These are phyloP conservation scores for Bufotes viridis DNA, from an alignment of 2,797 vertebrate species.

Conservation along the genomic window DNA sequence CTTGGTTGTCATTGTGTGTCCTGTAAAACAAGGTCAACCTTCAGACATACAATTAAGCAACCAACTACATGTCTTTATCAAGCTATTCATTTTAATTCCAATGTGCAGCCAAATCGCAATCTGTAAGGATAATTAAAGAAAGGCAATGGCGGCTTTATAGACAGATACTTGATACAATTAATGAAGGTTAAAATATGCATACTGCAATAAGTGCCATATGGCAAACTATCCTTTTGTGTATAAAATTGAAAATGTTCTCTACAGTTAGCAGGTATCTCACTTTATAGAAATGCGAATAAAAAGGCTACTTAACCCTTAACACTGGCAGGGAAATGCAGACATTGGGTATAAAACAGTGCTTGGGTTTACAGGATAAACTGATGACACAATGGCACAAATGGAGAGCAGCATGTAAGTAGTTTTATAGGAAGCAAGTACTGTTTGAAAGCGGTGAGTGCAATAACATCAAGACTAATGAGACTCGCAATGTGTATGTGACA, in stretches of 20 bases:
- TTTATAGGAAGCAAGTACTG: constrained; percentile 11
- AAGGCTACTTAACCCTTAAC: constrained; percentile 49
- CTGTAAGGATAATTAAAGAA: constrained; percentile 62
- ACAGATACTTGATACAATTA: constrained; percentile 67
- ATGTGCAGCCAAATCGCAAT: constrained; percentile 56
- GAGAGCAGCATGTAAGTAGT: constrained; percentile 37
- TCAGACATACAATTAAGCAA: constrained; percentile 55
- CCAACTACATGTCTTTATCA: constrained; percentile 53
- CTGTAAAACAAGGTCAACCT: constrained; percentile 52
- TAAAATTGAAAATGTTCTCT: constrained; percentile 64
- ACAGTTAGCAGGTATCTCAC: constrained; percentile 62
- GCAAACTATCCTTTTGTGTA: constrained; percentile 62
- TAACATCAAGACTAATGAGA: constrained; percentile 56
- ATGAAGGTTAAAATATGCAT: constrained; percentile 69
- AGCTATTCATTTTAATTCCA: constrained; percentile 58
- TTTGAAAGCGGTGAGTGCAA: constrained; percentile 16
- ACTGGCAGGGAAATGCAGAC: not conserved
- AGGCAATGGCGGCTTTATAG: constrained; percentile 62
- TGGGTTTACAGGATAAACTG: not conserved
- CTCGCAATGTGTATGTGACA: constrained; percentile 54
- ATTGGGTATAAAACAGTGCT: not conserved
- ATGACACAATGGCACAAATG: constrained; percentile 6
- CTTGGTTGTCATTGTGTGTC: not conserved
- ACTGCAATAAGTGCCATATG: constrained; percentile 63
- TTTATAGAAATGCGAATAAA: constrained; percentile 58